Evolutionary conservation across 2,888 invertebrate genomes (phyloP).

Genomic region (Dichetophora obliterata): DNA sequence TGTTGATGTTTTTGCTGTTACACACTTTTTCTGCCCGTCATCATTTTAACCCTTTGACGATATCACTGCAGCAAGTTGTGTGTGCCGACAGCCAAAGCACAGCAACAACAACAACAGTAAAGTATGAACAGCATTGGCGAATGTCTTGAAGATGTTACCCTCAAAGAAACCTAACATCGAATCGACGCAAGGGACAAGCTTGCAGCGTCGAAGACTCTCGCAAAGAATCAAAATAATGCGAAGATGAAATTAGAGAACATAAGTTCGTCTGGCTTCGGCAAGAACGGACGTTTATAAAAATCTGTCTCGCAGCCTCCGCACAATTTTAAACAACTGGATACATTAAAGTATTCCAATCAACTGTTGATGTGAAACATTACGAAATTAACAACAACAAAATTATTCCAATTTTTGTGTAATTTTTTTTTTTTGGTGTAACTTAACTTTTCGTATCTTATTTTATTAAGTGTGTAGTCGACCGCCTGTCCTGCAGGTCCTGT

Average conservation of each 20-base stretch:
- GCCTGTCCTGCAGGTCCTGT: background rate
- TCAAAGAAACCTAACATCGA: constrained; percentile 36
- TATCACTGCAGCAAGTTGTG: constrained; percentile 29
- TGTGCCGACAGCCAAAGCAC: background rate
- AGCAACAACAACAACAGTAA: background rate
- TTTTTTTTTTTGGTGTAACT: background rate
- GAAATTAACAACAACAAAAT: constrained; percentile 1
- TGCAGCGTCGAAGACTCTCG: constrained; percentile 19
- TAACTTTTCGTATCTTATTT: background rate
- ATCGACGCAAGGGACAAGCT: constrained; percentile 28
- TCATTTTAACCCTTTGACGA: constrained; percentile 43
- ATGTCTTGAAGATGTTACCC: constrained; percentile 33
- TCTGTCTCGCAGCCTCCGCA: constrained; percentile 3
- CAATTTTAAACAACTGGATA: background rate
- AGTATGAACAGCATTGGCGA: constrained; percentile 3
- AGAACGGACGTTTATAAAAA: constrained; percentile 60
- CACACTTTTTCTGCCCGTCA: constrained; percentile 20
- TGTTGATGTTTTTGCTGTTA: constrained; percentile 8
- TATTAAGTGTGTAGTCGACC: background rate
- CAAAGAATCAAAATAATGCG: constrained; percentile 53
- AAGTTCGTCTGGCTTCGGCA: constrained; percentile 69
- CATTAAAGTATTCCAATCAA: background rate
- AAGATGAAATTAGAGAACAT: constrained; percentile 59
- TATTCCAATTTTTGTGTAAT: constrained; percentile 13
- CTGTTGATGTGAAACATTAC: background rate